phyloP scores from a whole-genome alignment of 2,113 vertebrate species.

The Lamprologus speciosus region DNA sequence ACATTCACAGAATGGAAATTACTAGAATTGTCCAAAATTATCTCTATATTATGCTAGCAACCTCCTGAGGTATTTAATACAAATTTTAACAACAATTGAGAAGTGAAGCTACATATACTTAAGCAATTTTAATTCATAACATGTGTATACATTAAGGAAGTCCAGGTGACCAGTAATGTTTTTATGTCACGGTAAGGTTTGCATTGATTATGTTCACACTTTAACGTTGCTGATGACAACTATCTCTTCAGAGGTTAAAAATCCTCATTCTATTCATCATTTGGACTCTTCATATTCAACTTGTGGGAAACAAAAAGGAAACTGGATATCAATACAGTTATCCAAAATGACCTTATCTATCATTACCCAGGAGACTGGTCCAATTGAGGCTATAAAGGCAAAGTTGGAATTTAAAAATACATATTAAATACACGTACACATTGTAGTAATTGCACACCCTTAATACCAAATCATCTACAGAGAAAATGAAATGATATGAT shows the following conservation, averaged over 20 bases:
- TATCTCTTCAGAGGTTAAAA: not conserved
- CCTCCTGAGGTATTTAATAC: not conserved
- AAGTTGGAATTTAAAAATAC: not conserved
- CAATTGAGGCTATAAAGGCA: not conserved
- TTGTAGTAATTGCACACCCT: not conserved
- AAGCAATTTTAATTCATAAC: not conserved
- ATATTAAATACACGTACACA: not conserved
- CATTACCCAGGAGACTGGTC: not conserved
- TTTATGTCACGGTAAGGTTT: accelerated
- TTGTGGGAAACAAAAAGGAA: slow-evolving; percentile 9
- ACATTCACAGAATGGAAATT: not conserved
- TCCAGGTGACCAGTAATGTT: slow-evolving; percentile 13
- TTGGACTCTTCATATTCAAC: accelerated
- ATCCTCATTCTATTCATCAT: accelerated
- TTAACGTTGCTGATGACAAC: not conserved
- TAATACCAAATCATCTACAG: not conserved
- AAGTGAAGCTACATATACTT: not conserved
- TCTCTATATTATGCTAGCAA: not conserved
- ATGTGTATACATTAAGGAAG: slow-evolving; percentile 31
- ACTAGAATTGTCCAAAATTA: not conserved
- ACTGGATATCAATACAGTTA: not conserved
- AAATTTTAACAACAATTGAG: not conserved
- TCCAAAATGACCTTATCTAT: not conserved
- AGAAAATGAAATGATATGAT: not conserved
- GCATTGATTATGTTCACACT: slow-evolving; percentile 9